Evolutionary conservation across 2,888 invertebrate species (phyloP).

Genomic region (Latheticus oryzae): DNA sequence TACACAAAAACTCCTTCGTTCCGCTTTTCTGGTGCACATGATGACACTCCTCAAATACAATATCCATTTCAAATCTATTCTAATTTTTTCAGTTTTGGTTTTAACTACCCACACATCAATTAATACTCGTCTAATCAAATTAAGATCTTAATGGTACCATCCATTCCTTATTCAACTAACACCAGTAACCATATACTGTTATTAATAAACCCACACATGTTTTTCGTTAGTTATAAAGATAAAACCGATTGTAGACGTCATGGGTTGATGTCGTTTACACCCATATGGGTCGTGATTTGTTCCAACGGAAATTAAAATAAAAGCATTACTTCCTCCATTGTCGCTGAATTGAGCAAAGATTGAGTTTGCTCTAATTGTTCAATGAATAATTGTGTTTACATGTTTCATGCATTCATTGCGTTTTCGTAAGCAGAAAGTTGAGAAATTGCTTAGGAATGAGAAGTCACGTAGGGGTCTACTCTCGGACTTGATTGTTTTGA

Average conservation of each 20-base stretch:
- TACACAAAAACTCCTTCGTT: conserved; percentile 6
- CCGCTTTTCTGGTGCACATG: conserved; percentile 6
- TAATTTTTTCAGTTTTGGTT: neutral
- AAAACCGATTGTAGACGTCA: too few relatives aligned
- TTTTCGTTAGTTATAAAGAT: neutral
- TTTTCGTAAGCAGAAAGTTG: conserved; percentile 9
- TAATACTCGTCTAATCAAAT: conserved; percentile 5
- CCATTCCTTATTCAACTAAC: too few relatives aligned
- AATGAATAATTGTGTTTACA: conserved; percentile 5
- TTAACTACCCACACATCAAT: neutral
- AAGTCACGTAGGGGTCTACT: too few relatives aligned
- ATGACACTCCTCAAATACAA: too few relatives aligned
- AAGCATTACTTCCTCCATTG: conserved; percentile 1
- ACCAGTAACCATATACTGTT: conserved; percentile 11
- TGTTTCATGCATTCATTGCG: conserved; percentile 3
- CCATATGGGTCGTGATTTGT: neutral
- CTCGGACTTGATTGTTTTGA: too few relatives aligned
- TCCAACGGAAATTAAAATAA: neutral
- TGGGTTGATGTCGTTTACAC: conserved; percentile 11
- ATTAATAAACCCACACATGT: conserved; percentile 9
- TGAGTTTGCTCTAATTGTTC: conserved; percentile 14
- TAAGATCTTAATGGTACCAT: conserved; percentile 4
- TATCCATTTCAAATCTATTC: too few relatives aligned
- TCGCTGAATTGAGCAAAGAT: neutral
- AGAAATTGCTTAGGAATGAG: too few relatives aligned